phyloP scores from a whole-genome alignment of 1,140 invertebrate genomes.

The Chironomus striatipennis region DNA sequence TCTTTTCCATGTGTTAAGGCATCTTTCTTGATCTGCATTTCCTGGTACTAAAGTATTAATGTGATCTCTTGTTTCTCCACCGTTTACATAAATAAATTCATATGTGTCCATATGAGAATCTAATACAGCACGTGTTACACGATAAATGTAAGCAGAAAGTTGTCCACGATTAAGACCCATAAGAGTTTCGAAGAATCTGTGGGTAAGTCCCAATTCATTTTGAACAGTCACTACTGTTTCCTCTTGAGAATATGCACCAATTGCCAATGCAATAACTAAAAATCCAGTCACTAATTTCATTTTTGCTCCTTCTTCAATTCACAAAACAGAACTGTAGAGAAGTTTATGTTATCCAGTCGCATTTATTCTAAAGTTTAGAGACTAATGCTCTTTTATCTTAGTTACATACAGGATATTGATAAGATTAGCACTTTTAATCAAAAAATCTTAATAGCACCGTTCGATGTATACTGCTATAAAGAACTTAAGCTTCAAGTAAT shows the following conservation, averaged over 20 bases:
- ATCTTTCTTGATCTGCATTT: background rate
- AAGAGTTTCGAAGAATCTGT: background rate
- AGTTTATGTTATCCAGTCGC: background rate
- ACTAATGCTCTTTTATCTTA: background rate
- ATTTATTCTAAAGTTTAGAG: background rate
- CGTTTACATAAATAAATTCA: background rate
- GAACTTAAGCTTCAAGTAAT: no score
- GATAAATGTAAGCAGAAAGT: background rate
- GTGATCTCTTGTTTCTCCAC: background rate
- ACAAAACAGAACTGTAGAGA: background rate
- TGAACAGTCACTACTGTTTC: background rate
- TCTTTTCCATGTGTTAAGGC: background rate
- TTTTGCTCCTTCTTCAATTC: background rate
- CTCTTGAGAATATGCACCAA: background rate
- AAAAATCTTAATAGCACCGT: no score
- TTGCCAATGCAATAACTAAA: background rate
- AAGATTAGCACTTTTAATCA: background rate
- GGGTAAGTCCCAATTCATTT: background rate
- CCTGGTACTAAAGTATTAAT: background rate
- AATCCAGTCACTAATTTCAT: background rate
- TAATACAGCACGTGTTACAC: background rate
- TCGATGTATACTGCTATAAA: no score
- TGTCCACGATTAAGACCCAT: background rate
- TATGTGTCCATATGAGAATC: background rate
- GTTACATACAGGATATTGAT: constrained; percentile 2